Percentiles rank a stretch among this genome's conserved stretches.
phyloP scores from a whole-genome alignment of 2,888 invertebrate species.

The Synergus japonicus region DNA sequence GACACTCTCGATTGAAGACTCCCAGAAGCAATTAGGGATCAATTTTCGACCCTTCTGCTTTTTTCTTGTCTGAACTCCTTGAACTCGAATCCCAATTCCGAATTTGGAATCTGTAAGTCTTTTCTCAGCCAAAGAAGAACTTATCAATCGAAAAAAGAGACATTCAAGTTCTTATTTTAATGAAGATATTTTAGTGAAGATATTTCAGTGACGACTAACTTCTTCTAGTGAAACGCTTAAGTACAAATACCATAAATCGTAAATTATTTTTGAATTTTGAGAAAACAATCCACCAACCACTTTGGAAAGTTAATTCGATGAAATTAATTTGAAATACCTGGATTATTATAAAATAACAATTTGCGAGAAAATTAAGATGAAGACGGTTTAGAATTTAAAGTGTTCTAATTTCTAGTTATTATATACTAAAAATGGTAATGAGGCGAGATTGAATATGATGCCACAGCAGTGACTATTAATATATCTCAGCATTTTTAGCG shows the following conservation, averaged over 20 bases:
- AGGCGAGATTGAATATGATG: not conserved
- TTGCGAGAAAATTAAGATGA: not conserved
- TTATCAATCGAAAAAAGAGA: not conserved
- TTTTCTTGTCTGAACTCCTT: not conserved
- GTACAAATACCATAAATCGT: not conserved
- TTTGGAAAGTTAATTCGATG: not conserved
- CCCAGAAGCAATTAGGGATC: not conserved
- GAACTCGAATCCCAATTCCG: not conserved
- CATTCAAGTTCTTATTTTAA: not conserved
- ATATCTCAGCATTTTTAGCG: conserved; percentile 30
- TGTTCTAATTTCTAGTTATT: not conserved
- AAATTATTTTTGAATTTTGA: conserved; percentile 1
- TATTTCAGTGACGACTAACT: not conserved
- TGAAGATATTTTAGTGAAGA: not conserved
- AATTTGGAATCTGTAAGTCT: conserved; percentile 43
- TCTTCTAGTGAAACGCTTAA: not conserved
- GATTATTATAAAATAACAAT: not conserved
- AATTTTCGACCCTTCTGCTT: not conserved
- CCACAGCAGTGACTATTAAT: not conserved
- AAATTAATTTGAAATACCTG: not conserved
- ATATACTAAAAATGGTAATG: conserved; percentile 17
- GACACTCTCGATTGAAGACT: conserved; percentile 82
- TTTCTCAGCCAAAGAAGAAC: not conserved
- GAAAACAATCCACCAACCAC: not conserved
- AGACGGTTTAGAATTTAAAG: not conserved